Evolutionary conservation across 2,113 vertebrate species (phyloP).

Genomic region (Megaceryle torquata): DNA sequence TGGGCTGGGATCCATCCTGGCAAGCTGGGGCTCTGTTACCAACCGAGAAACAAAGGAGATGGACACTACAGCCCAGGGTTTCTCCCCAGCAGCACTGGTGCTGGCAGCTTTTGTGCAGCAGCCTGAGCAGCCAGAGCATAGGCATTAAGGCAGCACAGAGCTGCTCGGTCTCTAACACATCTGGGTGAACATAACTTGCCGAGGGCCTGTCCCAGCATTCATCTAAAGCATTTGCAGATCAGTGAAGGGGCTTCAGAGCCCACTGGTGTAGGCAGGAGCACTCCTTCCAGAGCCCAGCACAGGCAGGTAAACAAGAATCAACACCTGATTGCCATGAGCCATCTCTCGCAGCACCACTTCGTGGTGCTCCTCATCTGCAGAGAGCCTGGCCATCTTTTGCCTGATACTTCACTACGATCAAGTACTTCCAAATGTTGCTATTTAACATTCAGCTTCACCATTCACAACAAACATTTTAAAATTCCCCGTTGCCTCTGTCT

Average conservation of each 20-base stretch:
- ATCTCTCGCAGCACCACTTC: fast-evolving
- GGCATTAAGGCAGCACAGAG: background rate
- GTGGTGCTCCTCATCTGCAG: fast-evolving
- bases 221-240: fast-evolving
- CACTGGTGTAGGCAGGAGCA: background rate
- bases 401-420: background rate
- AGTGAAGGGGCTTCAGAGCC: background rate
- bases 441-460: background rate
- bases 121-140: background rate
- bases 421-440: background rate
- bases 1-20: fast-evolving
- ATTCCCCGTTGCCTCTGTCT: background rate
- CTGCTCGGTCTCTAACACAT: fast-evolving
- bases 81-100: fast-evolving
- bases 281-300: background rate
- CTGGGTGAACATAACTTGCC: no score
- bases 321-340: background rate
- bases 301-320: background rate
- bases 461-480: background rate
- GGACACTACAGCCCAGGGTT: fast-evolving
- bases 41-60: fast-evolving
- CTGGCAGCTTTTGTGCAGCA: background rate
- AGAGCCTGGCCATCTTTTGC: background rate
- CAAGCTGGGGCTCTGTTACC: fast-evolving
- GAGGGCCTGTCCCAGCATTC: fast-evolving